Evolutionary conservation across 2,797 vertebrate genomes (phyloP).

Genomic region (Hemitrygon akajei): DNA sequence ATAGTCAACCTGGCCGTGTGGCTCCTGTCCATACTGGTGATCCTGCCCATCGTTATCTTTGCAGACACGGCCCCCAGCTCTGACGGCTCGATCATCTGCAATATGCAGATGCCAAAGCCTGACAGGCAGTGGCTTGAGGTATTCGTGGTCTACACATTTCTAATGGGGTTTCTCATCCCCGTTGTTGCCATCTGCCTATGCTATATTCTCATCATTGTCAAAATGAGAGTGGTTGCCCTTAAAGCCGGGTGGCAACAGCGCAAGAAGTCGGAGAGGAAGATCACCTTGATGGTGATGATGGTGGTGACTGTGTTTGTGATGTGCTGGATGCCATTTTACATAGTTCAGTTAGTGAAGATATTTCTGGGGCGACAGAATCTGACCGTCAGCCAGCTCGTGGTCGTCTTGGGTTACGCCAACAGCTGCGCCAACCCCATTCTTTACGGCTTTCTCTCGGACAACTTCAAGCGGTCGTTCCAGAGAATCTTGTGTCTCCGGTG

Average conservation of each 20-base stretch:
- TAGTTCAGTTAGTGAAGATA: constrained; percentile 78
- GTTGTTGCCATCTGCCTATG: constrained; percentile 83
- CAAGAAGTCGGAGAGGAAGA: constrained; percentile 77
- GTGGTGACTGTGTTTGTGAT: constrained; percentile 84
- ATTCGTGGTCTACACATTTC: constrained; percentile 78
- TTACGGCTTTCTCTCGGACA: constrained; percentile 81
- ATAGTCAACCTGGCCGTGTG: constrained; percentile 79
- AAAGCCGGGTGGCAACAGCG: constrained; percentile 86
- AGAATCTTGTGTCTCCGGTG: constrained; percentile 79
- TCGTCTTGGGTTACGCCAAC: constrained; percentile 79
- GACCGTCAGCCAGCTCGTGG: constrained; percentile 79
- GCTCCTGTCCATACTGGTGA: constrained; percentile 77
- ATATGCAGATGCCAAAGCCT: constrained; percentile 83
- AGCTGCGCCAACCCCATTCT: constrained; percentile 84
- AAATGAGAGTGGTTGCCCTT: constrained; percentile 78
- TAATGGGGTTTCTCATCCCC: constrained; percentile 82
- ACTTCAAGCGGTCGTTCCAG: constrained; percentile 82
- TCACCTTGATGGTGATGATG: constrained; percentile 86
- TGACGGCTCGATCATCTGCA: constrained; percentile 78
- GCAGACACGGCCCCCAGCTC: constrained; percentile 74
- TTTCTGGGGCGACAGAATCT: constrained; percentile 75
- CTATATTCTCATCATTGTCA: constrained; percentile 80
- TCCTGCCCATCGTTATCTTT: constrained; percentile 80
- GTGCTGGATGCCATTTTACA: constrained; percentile 88
- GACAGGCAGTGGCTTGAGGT: constrained; percentile 73